Evolutionary conservation across 2,797 vertebrate genomes (phyloP).

Genomic region (Coilia nasus): DNA sequence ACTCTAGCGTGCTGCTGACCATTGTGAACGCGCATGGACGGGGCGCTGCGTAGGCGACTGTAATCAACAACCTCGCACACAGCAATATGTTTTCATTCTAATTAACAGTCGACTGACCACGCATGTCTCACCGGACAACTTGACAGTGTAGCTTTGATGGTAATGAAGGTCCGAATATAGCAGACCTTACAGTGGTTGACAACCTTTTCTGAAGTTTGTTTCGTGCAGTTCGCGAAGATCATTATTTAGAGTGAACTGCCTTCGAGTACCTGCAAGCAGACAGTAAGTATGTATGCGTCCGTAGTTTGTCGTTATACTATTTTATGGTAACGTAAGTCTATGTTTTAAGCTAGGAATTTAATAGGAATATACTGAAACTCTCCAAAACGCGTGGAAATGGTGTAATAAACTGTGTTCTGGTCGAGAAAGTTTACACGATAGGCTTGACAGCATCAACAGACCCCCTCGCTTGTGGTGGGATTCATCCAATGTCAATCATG

Average conservation of each 20-base stretch:
- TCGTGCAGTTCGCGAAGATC: constrained; percentile 38
- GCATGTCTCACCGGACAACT: neutral
- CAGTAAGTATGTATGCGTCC: neutral
- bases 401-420: neutral
- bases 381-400: neutral
- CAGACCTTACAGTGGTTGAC: neutral
- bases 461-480: neutral
- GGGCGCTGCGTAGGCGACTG: neutral
- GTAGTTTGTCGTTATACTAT: neutral
- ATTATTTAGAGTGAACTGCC: constrained; percentile 55
- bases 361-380: neutral
- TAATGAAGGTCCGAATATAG: neutral
- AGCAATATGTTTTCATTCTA: constrained; percentile 2
- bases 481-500: neutral
- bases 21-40: neutral
- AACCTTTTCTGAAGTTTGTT: neutral
- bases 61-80: neutral
- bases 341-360: neutral
- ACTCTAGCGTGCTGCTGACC: neutral
- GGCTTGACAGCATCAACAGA: constrained; percentile 7
- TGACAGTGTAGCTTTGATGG: neutral
- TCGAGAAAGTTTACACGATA: neutral
- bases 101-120: neutral
- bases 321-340: neutral
- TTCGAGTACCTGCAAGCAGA: neutral